Evolutionary conservation across 2,113 vertebrate genomes (phyloP).

Genomic region (Dryoscopus gambensis): DNA sequence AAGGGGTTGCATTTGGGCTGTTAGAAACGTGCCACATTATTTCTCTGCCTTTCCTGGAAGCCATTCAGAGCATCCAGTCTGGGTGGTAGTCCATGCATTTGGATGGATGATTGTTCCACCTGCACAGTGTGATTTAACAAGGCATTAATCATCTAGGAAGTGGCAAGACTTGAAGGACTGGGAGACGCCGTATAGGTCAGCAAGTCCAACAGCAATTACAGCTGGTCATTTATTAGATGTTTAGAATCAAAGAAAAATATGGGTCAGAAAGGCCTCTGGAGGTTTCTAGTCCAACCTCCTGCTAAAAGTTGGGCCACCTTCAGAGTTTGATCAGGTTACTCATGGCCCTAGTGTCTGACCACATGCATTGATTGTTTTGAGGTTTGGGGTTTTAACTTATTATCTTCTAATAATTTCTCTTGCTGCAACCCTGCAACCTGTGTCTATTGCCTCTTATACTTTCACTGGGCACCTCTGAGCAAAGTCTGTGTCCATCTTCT

Average conservation of each 20-base stretch:
- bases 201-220: background rate
- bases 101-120: background rate
- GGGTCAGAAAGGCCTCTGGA: background rate
- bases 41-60: slow-evolving; percentile 2
- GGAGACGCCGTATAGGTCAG: background rate
- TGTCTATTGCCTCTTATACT: background rate
- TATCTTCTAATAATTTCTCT: background rate
- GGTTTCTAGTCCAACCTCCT: background rate
- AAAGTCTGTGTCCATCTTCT: background rate
- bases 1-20: background rate
- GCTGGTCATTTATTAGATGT: background rate
- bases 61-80: background rate
- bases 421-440: background rate
- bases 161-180: background rate
- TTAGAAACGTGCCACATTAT: background rate
- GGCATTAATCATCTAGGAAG: slow-evolving; percentile 17
- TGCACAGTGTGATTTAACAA: background rate
- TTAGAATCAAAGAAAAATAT: background rate
- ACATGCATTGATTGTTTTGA: background rate
- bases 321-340: background rate
- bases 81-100: background rate
- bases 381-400: background rate
- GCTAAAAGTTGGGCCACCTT: background rate
- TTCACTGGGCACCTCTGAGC: background rate
- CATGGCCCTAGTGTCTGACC: background rate